Conservation (phyloP, 1,140 invertebrate species). For the Laupala kohalensis region DNA sequence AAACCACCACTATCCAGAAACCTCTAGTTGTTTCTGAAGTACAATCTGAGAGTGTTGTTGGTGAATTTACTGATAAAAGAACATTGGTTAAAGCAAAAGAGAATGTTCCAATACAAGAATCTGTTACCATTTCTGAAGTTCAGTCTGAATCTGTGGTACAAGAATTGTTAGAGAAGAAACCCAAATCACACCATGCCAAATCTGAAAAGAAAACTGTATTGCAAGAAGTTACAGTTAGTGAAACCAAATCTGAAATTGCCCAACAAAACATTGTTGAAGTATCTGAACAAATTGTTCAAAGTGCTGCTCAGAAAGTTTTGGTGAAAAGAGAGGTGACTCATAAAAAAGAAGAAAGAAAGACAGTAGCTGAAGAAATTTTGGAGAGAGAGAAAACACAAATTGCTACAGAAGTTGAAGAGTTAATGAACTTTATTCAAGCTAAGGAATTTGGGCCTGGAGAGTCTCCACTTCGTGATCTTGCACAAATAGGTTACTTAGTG, state of each 20-base stretch:
- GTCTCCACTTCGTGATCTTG: slow-evolving; percentile 60
- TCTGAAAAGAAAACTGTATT: slow-evolving; percentile 24
- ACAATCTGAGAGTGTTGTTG: slow-evolving; percentile 24
- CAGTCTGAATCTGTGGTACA: slow-evolving; percentile 34
- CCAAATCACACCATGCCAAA: slow-evolving; percentile 25
- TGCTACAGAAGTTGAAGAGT: slow-evolving; percentile 55
- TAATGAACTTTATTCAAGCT: slow-evolving; percentile 54
- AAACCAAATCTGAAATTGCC: slow-evolving; percentile 22
- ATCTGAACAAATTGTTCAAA: slow-evolving; percentile 44
- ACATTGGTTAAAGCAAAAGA: slow-evolving; percentile 7
- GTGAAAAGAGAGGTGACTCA: background rate
- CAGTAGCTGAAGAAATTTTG: slow-evolving; percentile 6
- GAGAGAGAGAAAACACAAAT: slow-evolving; percentile 34
- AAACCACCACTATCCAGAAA: slow-evolving; percentile 20
- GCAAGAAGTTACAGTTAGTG: slow-evolving; percentile 31
- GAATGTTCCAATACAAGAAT: slow-evolving; percentile 32
- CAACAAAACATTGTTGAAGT: slow-evolving; percentile 2
- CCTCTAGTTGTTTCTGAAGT: slow-evolving; percentile 31
- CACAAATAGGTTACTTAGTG: slow-evolving; percentile 62
- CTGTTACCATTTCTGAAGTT: slow-evolving; percentile 41
- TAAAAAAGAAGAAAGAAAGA: slow-evolving; percentile 1
- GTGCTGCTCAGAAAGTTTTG: slow-evolving; percentile 43
- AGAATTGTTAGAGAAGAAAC: slow-evolving; percentile 23
- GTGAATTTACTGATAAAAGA: slow-evolving; percentile 15
- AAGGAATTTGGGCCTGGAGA: slow-evolving; percentile 68